These are phyloP conservation scores for Peromyscus attwateri DNA, from an alignment of 2,797 vertebrate species.

Conservation along the genomic window DNA sequence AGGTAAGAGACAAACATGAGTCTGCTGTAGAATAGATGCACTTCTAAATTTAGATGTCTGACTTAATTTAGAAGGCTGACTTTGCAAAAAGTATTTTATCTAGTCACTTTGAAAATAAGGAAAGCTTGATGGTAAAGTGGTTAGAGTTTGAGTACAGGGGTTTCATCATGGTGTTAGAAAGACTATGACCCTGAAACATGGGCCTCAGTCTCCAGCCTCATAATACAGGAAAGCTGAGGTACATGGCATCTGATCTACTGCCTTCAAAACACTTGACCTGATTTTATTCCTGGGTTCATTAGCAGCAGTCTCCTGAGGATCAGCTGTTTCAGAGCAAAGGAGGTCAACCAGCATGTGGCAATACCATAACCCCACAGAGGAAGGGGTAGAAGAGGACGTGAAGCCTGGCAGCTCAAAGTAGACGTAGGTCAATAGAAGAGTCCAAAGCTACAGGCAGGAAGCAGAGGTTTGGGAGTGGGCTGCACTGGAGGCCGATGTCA, in stretches of 20 bases:
- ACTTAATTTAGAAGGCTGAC: not conserved
- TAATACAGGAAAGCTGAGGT: accelerated
- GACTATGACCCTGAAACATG: not conserved
- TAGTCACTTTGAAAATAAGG: not conserved
- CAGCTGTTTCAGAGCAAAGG: not conserved
- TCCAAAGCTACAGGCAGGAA: accelerated
- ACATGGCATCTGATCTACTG: too few relatives aligned
- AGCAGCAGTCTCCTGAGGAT: accelerated
- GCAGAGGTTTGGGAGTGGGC: not conserved
- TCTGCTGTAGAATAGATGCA: not conserved
- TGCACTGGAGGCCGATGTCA: not conserved
- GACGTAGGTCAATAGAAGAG: accelerated
- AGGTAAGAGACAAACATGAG: not conserved
- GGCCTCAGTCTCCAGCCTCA: not conserved
- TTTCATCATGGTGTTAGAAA: accelerated
- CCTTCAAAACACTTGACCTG: not conserved
- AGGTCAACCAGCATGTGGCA: too few relatives aligned
- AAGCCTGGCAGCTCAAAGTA: not conserved
- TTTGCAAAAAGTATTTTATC: accelerated
- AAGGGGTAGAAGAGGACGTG: too few relatives aligned
- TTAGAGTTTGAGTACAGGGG: too few relatives aligned
- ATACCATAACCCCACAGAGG: not conserved
- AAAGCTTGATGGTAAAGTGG: not conserved
- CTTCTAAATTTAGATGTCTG: too few relatives aligned
- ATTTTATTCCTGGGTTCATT: accelerated